Conservation (phyloP, 2,113 vertebrate species). For the Scomber colias region DNA sequence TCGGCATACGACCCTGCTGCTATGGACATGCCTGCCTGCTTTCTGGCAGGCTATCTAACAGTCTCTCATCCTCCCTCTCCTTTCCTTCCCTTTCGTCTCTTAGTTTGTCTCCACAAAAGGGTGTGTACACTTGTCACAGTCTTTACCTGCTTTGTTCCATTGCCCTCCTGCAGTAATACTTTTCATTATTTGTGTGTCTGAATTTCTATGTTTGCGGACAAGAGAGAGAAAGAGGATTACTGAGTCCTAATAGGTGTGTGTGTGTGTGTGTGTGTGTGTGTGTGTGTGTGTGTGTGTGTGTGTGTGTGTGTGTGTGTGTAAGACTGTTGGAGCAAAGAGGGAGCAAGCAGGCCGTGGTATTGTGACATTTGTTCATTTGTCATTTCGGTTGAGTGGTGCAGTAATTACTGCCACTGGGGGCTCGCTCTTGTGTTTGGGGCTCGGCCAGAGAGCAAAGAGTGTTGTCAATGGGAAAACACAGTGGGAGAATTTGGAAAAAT, state of each 20-base stretch:
- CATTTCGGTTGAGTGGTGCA: conserved; percentile 72
- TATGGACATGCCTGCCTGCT: conserved; percentile 78
- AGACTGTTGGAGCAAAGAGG: conserved; percentile 26
- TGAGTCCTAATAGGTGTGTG: conserved; percentile 16
- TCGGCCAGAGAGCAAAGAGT: conserved; percentile 58
- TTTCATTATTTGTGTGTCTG: conserved; percentile 9
- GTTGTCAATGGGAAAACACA: conserved; percentile 53
- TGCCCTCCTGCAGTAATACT: conserved; percentile 37
- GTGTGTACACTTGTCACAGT: conserved; percentile 41
- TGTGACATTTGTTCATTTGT: conserved; percentile 76
- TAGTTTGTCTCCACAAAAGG: conserved; percentile 29
- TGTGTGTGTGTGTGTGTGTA: neutral
- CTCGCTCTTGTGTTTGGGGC: conserved; percentile 63
- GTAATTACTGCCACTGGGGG: conserved; percentile 75
- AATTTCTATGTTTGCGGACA: neutral
- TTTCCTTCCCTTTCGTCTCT: conserved; percentile 16
- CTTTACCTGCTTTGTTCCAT: conserved; percentile 43
- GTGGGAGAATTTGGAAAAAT: conserved; percentile 32
- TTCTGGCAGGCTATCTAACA: conserved; percentile 73
- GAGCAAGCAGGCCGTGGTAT: conserved; percentile 34
- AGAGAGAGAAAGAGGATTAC: conserved; percentile 9
- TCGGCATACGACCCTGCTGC: conserved; percentile 72
- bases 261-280: neutral
- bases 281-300: neutral
- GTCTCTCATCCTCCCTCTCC: conserved; percentile 31